Base-by-base conservation (phyloP, 1,140 invertebrate species). In the Lethocerus indicus region DNA sequence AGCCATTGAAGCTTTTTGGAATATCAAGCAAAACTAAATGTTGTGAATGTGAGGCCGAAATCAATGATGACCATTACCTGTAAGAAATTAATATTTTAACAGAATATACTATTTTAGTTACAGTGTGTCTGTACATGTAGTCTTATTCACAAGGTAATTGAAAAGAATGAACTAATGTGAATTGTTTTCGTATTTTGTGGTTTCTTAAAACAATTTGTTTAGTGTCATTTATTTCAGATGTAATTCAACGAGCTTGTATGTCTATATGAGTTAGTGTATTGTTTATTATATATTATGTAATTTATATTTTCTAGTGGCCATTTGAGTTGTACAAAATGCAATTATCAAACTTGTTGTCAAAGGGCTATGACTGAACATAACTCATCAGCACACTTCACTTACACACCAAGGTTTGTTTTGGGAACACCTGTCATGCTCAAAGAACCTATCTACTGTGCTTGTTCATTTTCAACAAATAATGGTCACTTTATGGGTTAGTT, bases 351-450 rank as follows among this genome's bases (percentile, higher is more conserved):
- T 16, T 48, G 47, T 39, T 48, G 47, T 26, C 9, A 23, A 12
- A 35, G 28, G 6, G 47, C 47, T 14, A 48, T 48, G 36, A 27
- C 28, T 16, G 47, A 48, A 26, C 47, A 48, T 39, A 16, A 29
- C 28, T 39, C 28, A 9, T 18, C 20, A 7, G 16, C 28, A n/a
- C 47, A 48, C 20, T 27, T 27, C 3, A 25, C 47, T 2, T 48
- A 39, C 12, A 32, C 13, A 7, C 23, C 24, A n/a, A 27, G 20
- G 13, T 39, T 29, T 39, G 18, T 39, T 14, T 23, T 24, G 28
- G 27, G 18, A 16, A 48, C n/a, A 13, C n/a, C 24, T 20, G 20
- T 39, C 20, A 24, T 48, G 14, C 24, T 14, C 14, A n/a, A 25
- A 2, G 40, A 26, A n/a, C 26, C 18, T 2, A 27, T 20, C 13